Base-by-base conservation (phyloP, 2,888 invertebrate species). In the Cetonia aurata region DNA sequence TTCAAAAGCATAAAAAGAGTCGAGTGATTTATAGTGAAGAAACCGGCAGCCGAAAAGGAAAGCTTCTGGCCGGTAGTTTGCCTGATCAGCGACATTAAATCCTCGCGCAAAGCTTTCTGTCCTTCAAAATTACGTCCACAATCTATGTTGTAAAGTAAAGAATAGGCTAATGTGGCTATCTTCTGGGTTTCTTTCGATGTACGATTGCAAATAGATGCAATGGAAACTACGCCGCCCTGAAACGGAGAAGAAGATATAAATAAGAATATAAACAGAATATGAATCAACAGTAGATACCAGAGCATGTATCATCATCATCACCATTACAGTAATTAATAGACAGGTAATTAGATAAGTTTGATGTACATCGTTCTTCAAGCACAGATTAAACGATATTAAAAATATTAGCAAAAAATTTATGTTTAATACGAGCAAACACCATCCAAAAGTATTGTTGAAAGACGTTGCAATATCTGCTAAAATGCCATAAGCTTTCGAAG, bases 21-120 rank as follows among this genome's bases (percentile, higher is more conserved):
- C 8, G 60, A 60, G 25, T 60, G 46, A 31, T 60, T 46, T 8
- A 60, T 60, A 3, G 41, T 3, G 13, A 60, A 60, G 25, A 46
- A 60, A 6, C 60, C 60, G 6, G 60, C 60, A n/a, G 60, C 60
- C 31, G 60, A 46, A n/a, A 60, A 60, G 6, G n/a, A 41, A 8
- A 46, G 44, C 6, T 10, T 46, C 1, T 25, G 25, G 31, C 19
- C 19, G 1, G 46, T 60, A 12, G 25, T 48, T 46, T 60, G 44
- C 46, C 31, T 60, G 12, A 60, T 46, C 8, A 60, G 4, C 3
- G 46, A n/a, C 1, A 25, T n/a, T 25, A 60, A 12, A 25, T 60
- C 31, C 46, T 60, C 60, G 6, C 0, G 9, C 12, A 60, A n/a
- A 8, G 31, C 2, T 13, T n/a, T 44, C 1, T 44, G 12, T 46